Percentiles rank a stretch among this genome's conserved stretches.
phyloP scores from a whole-genome alignment of 2,888 invertebrate species.

The Chaetoderma sp. region DNA sequence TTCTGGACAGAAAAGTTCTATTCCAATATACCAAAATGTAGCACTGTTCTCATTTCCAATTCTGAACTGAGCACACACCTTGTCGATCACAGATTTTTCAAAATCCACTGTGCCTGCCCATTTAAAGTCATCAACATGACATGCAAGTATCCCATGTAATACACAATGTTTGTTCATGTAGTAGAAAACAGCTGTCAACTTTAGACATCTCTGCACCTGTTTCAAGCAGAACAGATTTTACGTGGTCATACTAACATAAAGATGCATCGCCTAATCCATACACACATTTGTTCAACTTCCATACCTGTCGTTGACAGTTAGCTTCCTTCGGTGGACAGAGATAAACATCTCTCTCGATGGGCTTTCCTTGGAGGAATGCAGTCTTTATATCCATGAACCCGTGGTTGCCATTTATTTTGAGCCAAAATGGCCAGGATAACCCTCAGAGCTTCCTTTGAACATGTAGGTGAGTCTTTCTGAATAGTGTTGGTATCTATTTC shows the following conservation, averaged over 20 bases:
- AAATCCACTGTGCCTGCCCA: not conserved
- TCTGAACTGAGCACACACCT: slow-evolving; percentile 1
- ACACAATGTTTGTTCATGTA: not conserved
- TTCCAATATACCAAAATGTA: slow-evolving; percentile 14
- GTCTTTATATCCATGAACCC: slow-evolving; percentile 15
- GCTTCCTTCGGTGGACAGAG: slow-evolving; percentile 5
- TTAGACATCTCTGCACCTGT: too few relatives aligned
- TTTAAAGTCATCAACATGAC: slow-evolving; percentile 22
- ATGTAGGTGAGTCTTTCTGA: slow-evolving; percentile 12
- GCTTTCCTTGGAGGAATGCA: slow-evolving; percentile 17
- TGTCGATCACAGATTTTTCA: slow-evolving; percentile 2
- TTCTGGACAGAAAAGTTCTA: not conserved
- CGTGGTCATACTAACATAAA: slow-evolving; percentile 4
- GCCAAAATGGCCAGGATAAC: slow-evolving; percentile 5
- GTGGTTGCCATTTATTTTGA: slow-evolving; percentile 4
- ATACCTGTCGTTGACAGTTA: not conserved
- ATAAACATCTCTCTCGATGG: not conserved
- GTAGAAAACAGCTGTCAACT: slow-evolving; percentile 18
- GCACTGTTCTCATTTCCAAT: slow-evolving; percentile 1
- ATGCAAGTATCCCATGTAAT: slow-evolving; percentile 8
- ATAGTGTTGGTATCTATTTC: slow-evolving; percentile 8
- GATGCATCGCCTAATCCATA: slow-evolving; percentile 26
- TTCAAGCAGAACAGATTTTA: not conserved
- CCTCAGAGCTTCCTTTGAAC: slow-evolving; percentile 4
- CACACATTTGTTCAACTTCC: too few relatives aligned